These are phyloP conservation scores for Naja naja DNA, from an alignment of 2,113 vertebrate species.

Conservation along the genomic window DNA sequence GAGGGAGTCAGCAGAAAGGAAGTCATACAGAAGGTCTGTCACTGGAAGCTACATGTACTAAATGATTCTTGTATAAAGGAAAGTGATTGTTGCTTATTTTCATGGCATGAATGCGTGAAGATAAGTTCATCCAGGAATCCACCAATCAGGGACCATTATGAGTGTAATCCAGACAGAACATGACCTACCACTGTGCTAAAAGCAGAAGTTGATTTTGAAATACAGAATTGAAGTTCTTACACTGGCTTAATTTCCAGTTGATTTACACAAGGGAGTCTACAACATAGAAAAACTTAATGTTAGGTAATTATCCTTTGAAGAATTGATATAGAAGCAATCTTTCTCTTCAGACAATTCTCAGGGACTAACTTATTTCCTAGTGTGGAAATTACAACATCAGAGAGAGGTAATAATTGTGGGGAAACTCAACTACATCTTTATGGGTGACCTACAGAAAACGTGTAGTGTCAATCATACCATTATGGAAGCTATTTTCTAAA, in stretches of 20 bases:
- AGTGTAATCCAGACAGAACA: neutral
- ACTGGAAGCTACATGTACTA: neutral
- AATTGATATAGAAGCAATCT: neutral
- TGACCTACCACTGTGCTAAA: neutral
- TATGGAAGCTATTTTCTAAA: neutral
- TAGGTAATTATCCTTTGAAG: slow-evolving; percentile 1
- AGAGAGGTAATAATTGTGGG: neutral
- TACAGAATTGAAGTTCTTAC: neutral
- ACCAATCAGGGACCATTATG: neutral
- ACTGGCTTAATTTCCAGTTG: neutral
- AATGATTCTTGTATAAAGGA: neutral
- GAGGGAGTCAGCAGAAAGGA: neutral
- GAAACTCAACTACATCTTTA: neutral
- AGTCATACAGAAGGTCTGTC: neutral
- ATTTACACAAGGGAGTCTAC: neutral
- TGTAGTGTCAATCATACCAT: neutral
- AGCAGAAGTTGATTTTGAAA: neutral
- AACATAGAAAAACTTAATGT: neutral
- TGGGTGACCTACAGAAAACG: neutral
- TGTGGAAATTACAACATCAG: neutral
- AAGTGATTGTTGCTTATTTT: neutral
- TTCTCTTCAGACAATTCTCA: neutral
- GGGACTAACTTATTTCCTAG: neutral
- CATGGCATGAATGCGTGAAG: neutral
- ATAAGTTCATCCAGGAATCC: neutral